These are phyloP conservation scores for Ctenochaetus hawaiiensis DNA, from an alignment of 2,797 vertebrate species.

Conservation along the genomic window DNA sequence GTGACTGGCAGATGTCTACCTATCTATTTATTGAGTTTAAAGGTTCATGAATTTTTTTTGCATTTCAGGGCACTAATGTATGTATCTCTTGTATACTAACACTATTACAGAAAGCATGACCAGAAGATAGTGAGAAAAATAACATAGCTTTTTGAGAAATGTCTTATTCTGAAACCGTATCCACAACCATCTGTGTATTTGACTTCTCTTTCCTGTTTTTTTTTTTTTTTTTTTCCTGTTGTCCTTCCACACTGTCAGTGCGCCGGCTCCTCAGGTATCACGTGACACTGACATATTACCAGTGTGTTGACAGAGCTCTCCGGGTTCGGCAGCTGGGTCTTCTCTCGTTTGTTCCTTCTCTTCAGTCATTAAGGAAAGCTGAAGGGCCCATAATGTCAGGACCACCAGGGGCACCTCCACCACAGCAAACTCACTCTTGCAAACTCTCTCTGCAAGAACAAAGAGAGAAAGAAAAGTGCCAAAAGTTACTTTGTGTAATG, in stretches of 20 bases:
- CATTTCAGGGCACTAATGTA: too few relatives aligned
- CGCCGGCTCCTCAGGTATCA: conserved; percentile 33
- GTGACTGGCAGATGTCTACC: too few relatives aligned
- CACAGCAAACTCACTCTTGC: conserved; percentile 15
- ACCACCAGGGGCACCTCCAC: conserved; percentile 32
- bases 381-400: neutral
- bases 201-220: neutral
- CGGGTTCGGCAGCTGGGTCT: conserved; percentile 8
- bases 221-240: neutral
- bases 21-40: too few relatives aligned
- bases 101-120: too few relatives aligned
- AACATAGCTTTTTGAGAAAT: too few relatives aligned
- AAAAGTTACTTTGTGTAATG: conserved; percentile 53
- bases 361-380: conserved; percentile 45
- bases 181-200: neutral
- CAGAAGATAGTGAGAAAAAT: too few relatives aligned
- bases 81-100: too few relatives aligned
- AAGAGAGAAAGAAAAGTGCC: conserved; percentile 40
- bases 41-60: too few relatives aligned
- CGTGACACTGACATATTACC: conserved; percentile 57
- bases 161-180: neutral
- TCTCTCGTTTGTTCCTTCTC: conserved; percentile 48
- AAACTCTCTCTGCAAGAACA: conserved; percentile 46
- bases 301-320: conserved; percentile 56
- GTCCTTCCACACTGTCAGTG: neutral